Evolutionary conservation across 2,888 invertebrate genomes (phyloP).

Genomic region (Philaethria dido): DNA sequence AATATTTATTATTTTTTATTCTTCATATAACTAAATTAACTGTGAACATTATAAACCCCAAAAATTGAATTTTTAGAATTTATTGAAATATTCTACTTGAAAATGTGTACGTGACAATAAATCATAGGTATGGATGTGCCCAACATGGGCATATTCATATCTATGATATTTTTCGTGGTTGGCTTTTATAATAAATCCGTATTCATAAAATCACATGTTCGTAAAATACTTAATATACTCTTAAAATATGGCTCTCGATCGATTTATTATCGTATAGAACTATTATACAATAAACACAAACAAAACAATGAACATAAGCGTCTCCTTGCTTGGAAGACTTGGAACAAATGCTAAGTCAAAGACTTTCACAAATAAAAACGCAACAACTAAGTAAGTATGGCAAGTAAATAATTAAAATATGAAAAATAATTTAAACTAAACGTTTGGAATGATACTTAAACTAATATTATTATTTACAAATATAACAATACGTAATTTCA

Average conservation of each 20-base stretch:
- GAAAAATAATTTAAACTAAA: constrained; percentile 77
- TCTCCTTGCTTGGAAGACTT: constrained; percentile 73
- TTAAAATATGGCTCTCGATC: constrained; percentile 47
- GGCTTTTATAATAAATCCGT: constrained; percentile 27
- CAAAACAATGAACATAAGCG: constrained; percentile 73
- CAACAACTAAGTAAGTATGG: constrained; percentile 76
- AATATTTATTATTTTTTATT: not conserved
- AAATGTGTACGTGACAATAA: not conserved
- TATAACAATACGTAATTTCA: constrained; percentile 64
- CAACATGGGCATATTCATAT: not conserved
- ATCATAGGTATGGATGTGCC: not conserved
- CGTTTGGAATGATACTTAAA: constrained; percentile 77
- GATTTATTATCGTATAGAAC: constrained; percentile 58
- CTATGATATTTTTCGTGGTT: not conserved
- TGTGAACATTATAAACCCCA: not conserved
- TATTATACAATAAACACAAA: constrained; percentile 75
- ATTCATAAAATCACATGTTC: constrained; percentile 38
- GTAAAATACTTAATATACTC: constrained; percentile 43
- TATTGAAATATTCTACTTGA: not conserved
- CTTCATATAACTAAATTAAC: not conserved
- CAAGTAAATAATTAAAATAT: constrained; percentile 78
- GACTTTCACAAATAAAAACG: constrained; percentile 52
- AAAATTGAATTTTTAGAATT: constrained; percentile 17
- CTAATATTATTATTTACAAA: constrained; percentile 74
- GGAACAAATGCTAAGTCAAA: constrained; percentile 44